Conservation (phyloP, 2,797 vertebrate genomes). For the Onychomys leucogaster region DNA sequence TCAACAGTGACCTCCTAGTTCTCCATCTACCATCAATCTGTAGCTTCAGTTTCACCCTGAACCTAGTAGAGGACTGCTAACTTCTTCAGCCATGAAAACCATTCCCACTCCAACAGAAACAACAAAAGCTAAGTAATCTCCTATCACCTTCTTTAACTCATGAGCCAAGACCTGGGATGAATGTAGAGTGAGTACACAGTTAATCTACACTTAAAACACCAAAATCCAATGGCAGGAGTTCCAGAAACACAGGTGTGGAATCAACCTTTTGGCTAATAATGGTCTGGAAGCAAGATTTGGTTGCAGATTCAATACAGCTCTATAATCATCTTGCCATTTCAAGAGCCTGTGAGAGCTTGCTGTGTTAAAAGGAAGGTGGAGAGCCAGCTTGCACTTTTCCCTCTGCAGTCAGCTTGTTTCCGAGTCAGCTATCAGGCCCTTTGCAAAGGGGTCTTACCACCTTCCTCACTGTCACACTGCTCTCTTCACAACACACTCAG, state of each 20-base stretch:
- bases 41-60: constrained; percentile 18
- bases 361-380: constrained; percentile 66
- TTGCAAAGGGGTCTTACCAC: constrained; percentile 32
- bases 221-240: constrained; percentile 29
- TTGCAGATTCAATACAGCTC: constrained; percentile 60
- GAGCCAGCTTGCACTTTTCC: constrained; percentile 76
- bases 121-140: neutral
- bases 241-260: constrained; percentile 28
- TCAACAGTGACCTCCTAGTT: neutral
- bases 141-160: neutral
- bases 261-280: constrained; percentile 49
- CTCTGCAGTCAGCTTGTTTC: constrained; percentile 58
- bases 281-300: constrained; percentile 58
- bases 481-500: neutral
- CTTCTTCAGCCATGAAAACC: neutral
- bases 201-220: constrained; percentile 24
- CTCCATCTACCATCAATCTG: constrained; percentile 4
- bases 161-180: neutral
- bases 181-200: neutral
- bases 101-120: neutral
- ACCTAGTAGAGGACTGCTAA: neutral
- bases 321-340: constrained; percentile 75
- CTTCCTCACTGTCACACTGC: constrained; percentile 40
- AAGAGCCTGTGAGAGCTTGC: constrained; percentile 77
- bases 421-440: constrained; percentile 34